phyloP scores from a whole-genome alignment of 2,888 invertebrate genomes.

The Auanema freiburgensis region DNA sequence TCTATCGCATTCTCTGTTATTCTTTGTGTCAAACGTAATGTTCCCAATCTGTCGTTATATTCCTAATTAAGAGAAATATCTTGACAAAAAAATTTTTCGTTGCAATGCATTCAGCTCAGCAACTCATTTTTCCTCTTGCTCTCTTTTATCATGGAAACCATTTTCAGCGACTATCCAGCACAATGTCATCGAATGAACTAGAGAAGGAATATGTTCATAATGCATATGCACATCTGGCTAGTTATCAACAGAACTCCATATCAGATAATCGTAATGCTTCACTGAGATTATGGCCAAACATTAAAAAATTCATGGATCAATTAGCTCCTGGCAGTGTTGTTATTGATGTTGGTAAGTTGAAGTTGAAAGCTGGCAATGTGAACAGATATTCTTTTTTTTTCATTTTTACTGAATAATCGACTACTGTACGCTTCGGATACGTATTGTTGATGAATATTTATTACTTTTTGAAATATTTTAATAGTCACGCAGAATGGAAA shows the following conservation, averaged over 20 bases:
- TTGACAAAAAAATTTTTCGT: too few relatives aligned
- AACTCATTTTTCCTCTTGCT: too few relatives aligned
- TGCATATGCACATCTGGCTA: conserved; percentile 52
- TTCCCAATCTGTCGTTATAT: too few relatives aligned
- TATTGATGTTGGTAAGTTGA: conserved; percentile 45
- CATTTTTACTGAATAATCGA: neutral
- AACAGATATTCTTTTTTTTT: too few relatives aligned
- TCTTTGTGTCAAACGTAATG: too few relatives aligned
- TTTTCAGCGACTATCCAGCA: neutral
- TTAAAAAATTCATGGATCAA: conserved; percentile 46
- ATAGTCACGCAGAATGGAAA: neutral
- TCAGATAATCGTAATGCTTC: conserved; percentile 3
- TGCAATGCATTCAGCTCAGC: too few relatives aligned
- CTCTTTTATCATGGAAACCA: neutral
- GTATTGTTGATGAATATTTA: too few relatives aligned
- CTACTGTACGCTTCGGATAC: neutral
- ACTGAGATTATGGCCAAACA: conserved; percentile 52
- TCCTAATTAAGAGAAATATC: too few relatives aligned
- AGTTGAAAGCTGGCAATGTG: neutral
- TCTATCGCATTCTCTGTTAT: too few relatives aligned
- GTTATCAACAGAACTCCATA: conserved; percentile 38
- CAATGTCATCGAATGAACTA: conserved; percentile 9
- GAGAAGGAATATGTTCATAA: conserved; percentile 54
- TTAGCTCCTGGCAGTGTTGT: conserved; percentile 40
- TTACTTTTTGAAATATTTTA: neutral